phyloP scores from a whole-genome alignment of 2,113 vertebrate species.

The Baryphthengus martii region DNA sequence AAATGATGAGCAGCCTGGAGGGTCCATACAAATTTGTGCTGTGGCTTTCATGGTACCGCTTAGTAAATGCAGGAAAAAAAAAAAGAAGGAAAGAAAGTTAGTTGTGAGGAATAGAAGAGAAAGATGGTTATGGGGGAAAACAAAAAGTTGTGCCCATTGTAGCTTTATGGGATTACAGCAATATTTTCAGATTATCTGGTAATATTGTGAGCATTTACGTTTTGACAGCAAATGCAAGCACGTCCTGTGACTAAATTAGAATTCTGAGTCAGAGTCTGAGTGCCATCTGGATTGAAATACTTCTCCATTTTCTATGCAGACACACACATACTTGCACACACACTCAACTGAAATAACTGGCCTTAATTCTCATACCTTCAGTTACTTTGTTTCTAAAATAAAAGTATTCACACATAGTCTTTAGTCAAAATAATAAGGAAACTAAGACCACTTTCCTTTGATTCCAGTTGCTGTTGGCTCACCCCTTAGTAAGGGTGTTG shows the following conservation, averaged over 20 bases:
- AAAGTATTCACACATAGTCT: not conserved
- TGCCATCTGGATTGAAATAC: not conserved
- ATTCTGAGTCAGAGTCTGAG: not conserved
- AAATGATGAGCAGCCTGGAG: not conserved
- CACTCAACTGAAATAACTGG: not conserved
- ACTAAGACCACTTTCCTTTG: not conserved
- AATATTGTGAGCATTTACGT: not conserved
- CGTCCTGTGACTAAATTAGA: not conserved
- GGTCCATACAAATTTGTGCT: not conserved
- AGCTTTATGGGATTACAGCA: not conserved
- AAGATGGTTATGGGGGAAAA: not conserved
- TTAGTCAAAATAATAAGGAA: conserved; percentile 2
- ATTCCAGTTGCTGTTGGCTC: not conserved
- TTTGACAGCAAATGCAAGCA: not conserved
- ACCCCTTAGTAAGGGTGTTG: not conserved
- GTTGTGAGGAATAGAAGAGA: not conserved
- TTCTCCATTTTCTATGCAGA: not conserved
- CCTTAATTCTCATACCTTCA: not conserved
- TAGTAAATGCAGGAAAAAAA: not conserved
- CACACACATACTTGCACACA: not conserved
- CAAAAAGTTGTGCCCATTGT: not conserved
- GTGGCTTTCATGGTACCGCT: not conserved
- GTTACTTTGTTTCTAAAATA: not conserved
- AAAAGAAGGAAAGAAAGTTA: not conserved
- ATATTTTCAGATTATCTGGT: not conserved